Conservation (phyloP, 2,797 vertebrate genomes). For the Phataginus tetradactyla region DNA sequence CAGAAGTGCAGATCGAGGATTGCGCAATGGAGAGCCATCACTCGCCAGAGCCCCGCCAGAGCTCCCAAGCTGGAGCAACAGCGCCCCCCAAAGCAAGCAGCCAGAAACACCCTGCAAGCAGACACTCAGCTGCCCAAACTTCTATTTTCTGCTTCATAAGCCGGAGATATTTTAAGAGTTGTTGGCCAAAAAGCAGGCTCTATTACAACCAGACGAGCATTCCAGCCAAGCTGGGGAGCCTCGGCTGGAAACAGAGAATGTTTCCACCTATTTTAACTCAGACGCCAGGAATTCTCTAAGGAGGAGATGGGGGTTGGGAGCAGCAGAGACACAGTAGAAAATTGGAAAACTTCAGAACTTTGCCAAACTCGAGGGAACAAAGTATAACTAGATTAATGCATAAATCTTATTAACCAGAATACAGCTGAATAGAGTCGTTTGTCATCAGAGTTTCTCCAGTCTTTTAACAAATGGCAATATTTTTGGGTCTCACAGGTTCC, state of each 20-base stretch:
- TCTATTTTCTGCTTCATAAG: slow-evolving; percentile 48
- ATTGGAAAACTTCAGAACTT: slow-evolving; percentile 80
- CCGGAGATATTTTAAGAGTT: slow-evolving; percentile 68
- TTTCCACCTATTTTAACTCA: slow-evolving; percentile 85
- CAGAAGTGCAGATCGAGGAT: slow-evolving; percentile 72
- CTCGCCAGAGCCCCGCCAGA: accelerated
- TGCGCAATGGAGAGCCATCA: slow-evolving; percentile 67
- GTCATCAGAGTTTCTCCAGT: slow-evolving; percentile 85
- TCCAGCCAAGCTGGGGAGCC: slow-evolving; percentile 70
- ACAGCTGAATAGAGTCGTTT: slow-evolving; percentile 85
- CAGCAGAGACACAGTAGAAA: slow-evolving; percentile 53
- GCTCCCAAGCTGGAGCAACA: slow-evolving; percentile 84
- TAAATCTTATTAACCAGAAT: slow-evolving; percentile 88
- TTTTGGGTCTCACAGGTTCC: slow-evolving; percentile 83
- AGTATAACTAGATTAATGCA: slow-evolving; percentile 86
- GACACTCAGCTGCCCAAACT: background rate
- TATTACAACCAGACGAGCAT: slow-evolving; percentile 52
- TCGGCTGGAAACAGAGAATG: slow-evolving; percentile 57
- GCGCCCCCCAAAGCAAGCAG: slow-evolving; percentile 86
- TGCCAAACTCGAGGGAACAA: slow-evolving; percentile 84
- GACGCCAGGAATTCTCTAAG: slow-evolving; percentile 81
- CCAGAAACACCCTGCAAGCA: background rate
- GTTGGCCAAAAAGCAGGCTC: slow-evolving; percentile 47
- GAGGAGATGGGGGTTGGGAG: slow-evolving; percentile 42
- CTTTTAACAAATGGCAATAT: slow-evolving; percentile 86